These are phyloP conservation scores for Leptinotarsa juncta DNA, from an alignment of 2,888 invertebrate genomes.

Conservation along the genomic window DNA sequence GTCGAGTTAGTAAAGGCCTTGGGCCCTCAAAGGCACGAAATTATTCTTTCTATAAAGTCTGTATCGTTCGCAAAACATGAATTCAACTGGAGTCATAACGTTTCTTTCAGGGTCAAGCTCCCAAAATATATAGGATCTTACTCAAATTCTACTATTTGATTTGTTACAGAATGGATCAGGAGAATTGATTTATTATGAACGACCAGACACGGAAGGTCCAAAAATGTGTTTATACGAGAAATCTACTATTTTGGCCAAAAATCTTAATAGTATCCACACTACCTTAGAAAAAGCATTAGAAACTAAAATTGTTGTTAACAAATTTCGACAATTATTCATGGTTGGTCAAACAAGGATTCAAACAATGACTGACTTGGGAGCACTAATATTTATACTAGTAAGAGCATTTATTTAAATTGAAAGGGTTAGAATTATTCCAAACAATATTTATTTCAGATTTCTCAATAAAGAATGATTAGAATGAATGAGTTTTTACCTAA, in stretches of 20 bases:
- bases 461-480: slow-evolving; percentile 6
- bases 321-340: slow-evolving; percentile 81
- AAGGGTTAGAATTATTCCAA: too few relatives aligned
- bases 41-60: slow-evolving; percentile 79
- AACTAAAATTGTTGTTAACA: slow-evolving; percentile 78
- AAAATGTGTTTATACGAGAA: too few relatives aligned
- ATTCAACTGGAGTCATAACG: neutral
- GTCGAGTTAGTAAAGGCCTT: slow-evolving; percentile 72
- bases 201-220: slow-evolving; percentile 58
- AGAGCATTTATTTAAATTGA: too few relatives aligned
- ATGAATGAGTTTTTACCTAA: slow-evolving; percentile 62
- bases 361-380: too few relatives aligned
- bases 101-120: neutral
- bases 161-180: slow-evolving; percentile 68
- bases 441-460: too few relatives aligned
- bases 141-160: neutral
- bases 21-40: slow-evolving; percentile 68
- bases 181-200: slow-evolving; percentile 83
- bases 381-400: too few relatives aligned
- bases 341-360: slow-evolving; percentile 89
- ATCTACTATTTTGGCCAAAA: slow-evolving; percentile 59
- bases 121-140: too few relatives aligned
- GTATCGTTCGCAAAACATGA: neutral
- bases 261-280: slow-evolving; percentile 67
- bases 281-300: slow-evolving; percentile 76